Base-by-base conservation (phyloP, 1,140 invertebrate genomes). In the Drosophila ohnishii region DNA sequence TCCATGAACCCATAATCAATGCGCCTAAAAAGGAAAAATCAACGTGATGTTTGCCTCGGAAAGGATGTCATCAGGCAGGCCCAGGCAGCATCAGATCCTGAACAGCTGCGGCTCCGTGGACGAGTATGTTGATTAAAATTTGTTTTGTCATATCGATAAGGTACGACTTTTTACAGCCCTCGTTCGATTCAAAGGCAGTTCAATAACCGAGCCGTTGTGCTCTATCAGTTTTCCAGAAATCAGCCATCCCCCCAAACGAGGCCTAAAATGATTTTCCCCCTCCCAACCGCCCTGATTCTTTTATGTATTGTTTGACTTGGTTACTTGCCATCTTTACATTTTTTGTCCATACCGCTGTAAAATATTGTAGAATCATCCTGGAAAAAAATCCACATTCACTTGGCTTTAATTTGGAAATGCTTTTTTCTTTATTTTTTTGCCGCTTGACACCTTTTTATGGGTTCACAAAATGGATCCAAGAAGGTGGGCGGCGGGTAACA, bases 131-230 rank as follows among this genome's bases (percentile, higher is more conserved):
- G 82, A 86, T 86, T 82, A 87, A 87, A 86, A 86, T 87, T 86
- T 87, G 83, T 82, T 86, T 86, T 75, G 82, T 87, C 82, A 86
- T 69, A 82, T 78, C 83, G 82, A 85, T 85, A 86, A 75, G 82
- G 75, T 87, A 53, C 42, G 65, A 75, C 65, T 75, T 86, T 84
- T 87, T 72, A 86, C 72, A 75, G 74, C 63, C 72, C 42, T 35
- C 37, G 19, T 44, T 2, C 70, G 19, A 55, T 62, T 42, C 62
- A 47, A 28, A 45, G 39, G 69, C 79, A 59, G 82, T 86, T 86
- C 78, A 87, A 86, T 87, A 87, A 82, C 83, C 82, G 59, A 51
- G 50, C 56, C 42, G 61, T 37, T 86, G 82, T 86, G 82, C 82
- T 82, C 75, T 86, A 86, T 86, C 82, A 64, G 78, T 61, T 64